These are phyloP conservation scores for Cacatua alba DNA, from an alignment of 2,113 vertebrate species.

Conservation along the genomic window DNA sequence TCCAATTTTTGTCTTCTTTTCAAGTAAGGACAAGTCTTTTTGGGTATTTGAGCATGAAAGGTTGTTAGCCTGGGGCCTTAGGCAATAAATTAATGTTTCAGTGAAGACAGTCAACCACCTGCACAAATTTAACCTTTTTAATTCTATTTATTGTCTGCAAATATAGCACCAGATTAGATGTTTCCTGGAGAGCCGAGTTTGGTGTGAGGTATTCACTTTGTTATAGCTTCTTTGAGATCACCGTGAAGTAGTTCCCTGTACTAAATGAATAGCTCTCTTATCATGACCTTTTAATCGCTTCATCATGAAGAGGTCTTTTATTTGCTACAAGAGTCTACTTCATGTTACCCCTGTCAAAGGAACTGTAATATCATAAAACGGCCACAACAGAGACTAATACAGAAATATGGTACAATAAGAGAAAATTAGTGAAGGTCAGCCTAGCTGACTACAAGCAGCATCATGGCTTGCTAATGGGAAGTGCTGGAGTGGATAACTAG, in stretches of 20 bases:
- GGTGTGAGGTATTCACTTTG: conserved; percentile 53
- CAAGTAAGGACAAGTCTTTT: conserved; percentile 26
- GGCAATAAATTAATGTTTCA: conserved; percentile 42
- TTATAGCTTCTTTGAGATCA: conserved; percentile 47
- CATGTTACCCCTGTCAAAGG: conserved; percentile 9
- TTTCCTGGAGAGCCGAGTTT: conserved; percentile 12
- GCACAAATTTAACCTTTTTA: conserved; percentile 23
- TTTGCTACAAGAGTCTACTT: conserved; percentile 38
- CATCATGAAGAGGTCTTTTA: conserved; percentile 43
- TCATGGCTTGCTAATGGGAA: conserved; percentile 33
- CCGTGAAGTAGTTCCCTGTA: conserved; percentile 7
- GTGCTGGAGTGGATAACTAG: not conserved
- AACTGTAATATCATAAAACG: not conserved
- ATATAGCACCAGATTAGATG: conserved; percentile 32
- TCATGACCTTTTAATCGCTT: conserved; percentile 58
- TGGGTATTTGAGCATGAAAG: conserved; percentile 26
- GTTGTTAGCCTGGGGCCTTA: conserved; percentile 26
- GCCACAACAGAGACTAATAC: not conserved
- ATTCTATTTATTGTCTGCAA: conserved; percentile 66
- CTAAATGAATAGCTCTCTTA: conserved; percentile 58
- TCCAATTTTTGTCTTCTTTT: conserved; percentile 42
- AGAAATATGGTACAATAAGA: conserved; percentile 1
- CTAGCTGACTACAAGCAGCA: not conserved
- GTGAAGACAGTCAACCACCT: conserved; percentile 49
- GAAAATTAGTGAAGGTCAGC: conserved; percentile 44